Evolutionary conservation across 92 coral and sea anemone species (phyloP), one percentile per base, ranked within the genome.

Genomic region (Montipora capitata): DNA sequence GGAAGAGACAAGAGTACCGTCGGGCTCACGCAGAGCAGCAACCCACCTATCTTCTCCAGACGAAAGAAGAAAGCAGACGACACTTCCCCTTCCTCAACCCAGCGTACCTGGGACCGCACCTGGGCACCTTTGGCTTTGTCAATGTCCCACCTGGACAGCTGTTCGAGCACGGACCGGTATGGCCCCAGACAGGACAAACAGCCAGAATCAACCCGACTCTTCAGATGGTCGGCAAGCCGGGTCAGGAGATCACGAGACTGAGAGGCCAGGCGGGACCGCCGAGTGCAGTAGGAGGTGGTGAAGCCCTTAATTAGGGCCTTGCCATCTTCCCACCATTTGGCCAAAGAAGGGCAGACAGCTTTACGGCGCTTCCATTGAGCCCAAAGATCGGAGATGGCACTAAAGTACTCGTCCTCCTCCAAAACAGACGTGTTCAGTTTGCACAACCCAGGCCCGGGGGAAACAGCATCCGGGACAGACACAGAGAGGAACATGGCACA

Each of bases 371-470:
- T 13, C 35, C 35, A 27, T 27, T 27, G 35, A 27, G 35, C 35
- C 35, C 35, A 27, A 27, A 27, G 35, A 27, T 15, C 72, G 35
- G 6, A 11, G 35, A 17, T 2, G 2, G 40, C 40, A 66, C 2
- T 7, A n/a, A 61, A 7, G 43, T 74, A 84, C 3, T 73, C 49
- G 0, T n/a, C 15, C 8, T 84, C 89, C n/a, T 56, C 3, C 5
- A 82, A 67, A n/a, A 69, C 38, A 15, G 68, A 44, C 38, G 80
- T 71, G 58, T 82, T 82, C 12, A 70, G 66, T 49, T 82, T 82
- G 80, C 87, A 82, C 43, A 16, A 68, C 20, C 64, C 56, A 43
- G 87, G 87, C 48, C 87, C 87, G 8, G n/a, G 44, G 10, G 56
- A 61, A n/a, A 73, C 57, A 7, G 18, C n/a, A 4, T 51, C 78